Evolutionary conservation across 2,113 vertebrate species (phyloP).

Genomic region (human (Homo sapiens)): GRCh38 chr9:120896001-120896500

Average conservation of each 20-base stretch:
- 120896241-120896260: neutral
- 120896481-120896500: too few relatives aligned
- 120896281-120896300: neutral
- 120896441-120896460: too few relatives aligned
- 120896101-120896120: neutral
- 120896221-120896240: neutral
- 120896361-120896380: neutral
- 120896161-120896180: neutral
- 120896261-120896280: neutral
- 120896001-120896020: neutral
- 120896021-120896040: neutral
- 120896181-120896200: neutral
- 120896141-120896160: neutral
- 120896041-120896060: neutral
- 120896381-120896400: neutral
- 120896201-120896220: neutral
- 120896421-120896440: neutral
- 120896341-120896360: too few relatives aligned
- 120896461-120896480: too few relatives aligned
- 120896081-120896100: neutral
- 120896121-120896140: neutral
- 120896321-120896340: neutral
- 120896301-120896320: rapidly evolving
- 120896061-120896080: neutral
- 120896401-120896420: neutral